Percentiles rank a stretch among this genome's conserved stretches.
Conservation (phyloP, 1,140 invertebrate genomes). For the Diorhabda sublineata region DNA sequence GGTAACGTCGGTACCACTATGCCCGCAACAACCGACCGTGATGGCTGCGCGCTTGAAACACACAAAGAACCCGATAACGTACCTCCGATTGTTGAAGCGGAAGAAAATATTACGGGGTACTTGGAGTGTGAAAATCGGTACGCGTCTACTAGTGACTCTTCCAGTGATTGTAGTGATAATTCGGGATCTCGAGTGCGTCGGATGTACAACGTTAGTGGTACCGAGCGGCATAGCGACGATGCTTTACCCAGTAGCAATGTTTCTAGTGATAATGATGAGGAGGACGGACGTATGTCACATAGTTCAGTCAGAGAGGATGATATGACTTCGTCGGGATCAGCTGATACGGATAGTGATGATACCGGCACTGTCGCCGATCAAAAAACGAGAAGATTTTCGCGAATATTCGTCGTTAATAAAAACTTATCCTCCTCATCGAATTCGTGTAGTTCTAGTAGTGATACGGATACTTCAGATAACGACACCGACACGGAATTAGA, state of each 20-base stretch:
- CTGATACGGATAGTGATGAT: slow-evolving; percentile 60
- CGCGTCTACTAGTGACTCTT: slow-evolving; percentile 51
- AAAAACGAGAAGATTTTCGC: slow-evolving; percentile 64
- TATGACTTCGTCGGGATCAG: slow-evolving; percentile 52
- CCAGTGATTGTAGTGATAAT: slow-evolving; percentile 46
- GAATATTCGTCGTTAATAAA: slow-evolving; percentile 70
- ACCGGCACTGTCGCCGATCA: slow-evolving; percentile 54
- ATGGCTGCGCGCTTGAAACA: slow-evolving; percentile 18
- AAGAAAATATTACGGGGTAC: slow-evolving; percentile 47
- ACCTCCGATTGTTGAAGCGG: slow-evolving; percentile 8
- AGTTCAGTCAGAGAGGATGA: slow-evolving; percentile 51
- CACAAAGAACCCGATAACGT: background rate
- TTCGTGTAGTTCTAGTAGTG: slow-evolving; percentile 36
- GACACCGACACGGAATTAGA: slow-evolving; percentile 53
- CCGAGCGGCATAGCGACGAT: slow-evolving; percentile 38
- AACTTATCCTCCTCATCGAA: slow-evolving; percentile 57
- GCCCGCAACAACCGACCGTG: slow-evolving; percentile 13
- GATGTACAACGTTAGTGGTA: slow-evolving; percentile 41
- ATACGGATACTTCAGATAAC: slow-evolving; percentile 54
- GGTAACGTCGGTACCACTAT: slow-evolving; percentile 33
- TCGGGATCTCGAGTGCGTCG: slow-evolving; percentile 33
- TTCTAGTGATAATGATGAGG: slow-evolving; percentile 40
- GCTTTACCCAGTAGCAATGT: slow-evolving; percentile 41
- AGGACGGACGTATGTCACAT: slow-evolving; percentile 32
- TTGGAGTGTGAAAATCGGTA: slow-evolving; percentile 55